Percentiles rank a stretch among this genome's conserved stretches.
phyloP scores from a whole-genome alignment of 2,113 vertebrate genomes.

The Notechis scutatus region DNA sequence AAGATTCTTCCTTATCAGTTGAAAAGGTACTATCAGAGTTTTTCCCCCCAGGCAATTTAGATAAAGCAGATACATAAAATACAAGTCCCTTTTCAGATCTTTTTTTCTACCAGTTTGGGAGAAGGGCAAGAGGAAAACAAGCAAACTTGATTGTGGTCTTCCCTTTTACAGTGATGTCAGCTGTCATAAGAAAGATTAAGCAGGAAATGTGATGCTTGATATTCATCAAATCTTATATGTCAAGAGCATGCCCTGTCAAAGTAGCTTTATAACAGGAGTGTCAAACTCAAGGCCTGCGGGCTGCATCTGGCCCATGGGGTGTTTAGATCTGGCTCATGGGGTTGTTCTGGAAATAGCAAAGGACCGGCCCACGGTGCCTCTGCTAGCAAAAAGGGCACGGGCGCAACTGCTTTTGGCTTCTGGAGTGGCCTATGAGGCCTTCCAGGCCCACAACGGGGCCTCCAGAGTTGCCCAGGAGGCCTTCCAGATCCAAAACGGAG shows the following conservation, averaged over 20 bases:
- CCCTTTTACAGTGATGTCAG: background rate
- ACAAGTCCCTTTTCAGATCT: background rate
- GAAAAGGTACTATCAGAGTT: constrained; percentile 81
- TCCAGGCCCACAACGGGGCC: too few relatives aligned
- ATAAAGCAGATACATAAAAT: background rate
- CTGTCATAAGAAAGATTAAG: background rate
- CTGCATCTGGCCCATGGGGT: too few relatives aligned
- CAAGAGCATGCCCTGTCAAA: background rate
- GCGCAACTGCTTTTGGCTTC: too few relatives aligned
- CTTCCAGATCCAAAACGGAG: too few relatives aligned
- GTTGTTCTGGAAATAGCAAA: too few relatives aligned
- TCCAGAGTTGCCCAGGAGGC: too few relatives aligned
- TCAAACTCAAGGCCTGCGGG: too few relatives aligned
- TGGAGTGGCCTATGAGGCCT: too few relatives aligned
- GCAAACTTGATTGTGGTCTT: background rate
- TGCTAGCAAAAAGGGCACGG: too few relatives aligned
- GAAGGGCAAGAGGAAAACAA: background rate
- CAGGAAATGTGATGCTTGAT: background rate
- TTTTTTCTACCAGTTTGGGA: background rate
- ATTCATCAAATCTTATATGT: background rate
- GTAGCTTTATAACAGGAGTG: background rate
- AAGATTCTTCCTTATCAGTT: constrained; percentile 98
- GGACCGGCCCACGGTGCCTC: too few relatives aligned
- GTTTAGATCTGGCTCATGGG: too few relatives aligned
- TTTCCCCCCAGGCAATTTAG: background rate